Evolutionary conservation across 1,140 invertebrate genomes (phyloP), one percentile per base, ranked within the genome.

Genomic region (Rhopalosiphum maidis): DNA sequence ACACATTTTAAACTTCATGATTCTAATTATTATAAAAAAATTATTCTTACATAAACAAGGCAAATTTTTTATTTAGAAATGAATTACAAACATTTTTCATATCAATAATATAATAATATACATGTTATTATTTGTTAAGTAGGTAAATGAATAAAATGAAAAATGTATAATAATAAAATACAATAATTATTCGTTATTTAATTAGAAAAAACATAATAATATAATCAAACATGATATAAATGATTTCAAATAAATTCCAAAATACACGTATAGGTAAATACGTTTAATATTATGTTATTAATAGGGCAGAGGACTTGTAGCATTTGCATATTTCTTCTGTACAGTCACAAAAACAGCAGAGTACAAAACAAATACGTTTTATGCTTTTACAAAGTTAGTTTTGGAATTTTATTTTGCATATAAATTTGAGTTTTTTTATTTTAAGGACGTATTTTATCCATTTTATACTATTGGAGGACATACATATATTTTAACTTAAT

Each of bases 21-120:
- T 87, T n/a, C 86, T 8, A 9, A 54, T 54, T 88, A 88, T 48
- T 51, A 18, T 51, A 18, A 51, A 35, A 23, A 30, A 43, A 30
- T 7, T 88, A 88, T 88, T 5, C 35, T 88, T 88, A 88, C n/a
- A 48, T 22, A 88, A 35, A 88, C 46, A 51, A 48, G 2, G 30
- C 46, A n/a, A 18, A 48, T 48, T 23, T 30, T 48, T 87, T n/a
- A 87, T 22, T 51, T 51, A 51, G 4, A 48, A 11, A n/a, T 4
- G 48, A 88, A 88, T 88, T 1, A 30, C 18, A 22, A 46, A 88
- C 46, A 48, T 88, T 88, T 88, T 86, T 88, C 46, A n/a, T n/a
- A n/a, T n/a, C 30, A 85, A 88, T n/a, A n/a, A n/a, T 30, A 60
- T 68, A 68, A 60, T 60, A 60, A n/a, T 68, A 68, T 68, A 68